These are phyloP conservation scores for Hippocampus barbouri DNA, from an alignment of 2,113 vertebrate genomes.

Conservation along the genomic window DNA sequence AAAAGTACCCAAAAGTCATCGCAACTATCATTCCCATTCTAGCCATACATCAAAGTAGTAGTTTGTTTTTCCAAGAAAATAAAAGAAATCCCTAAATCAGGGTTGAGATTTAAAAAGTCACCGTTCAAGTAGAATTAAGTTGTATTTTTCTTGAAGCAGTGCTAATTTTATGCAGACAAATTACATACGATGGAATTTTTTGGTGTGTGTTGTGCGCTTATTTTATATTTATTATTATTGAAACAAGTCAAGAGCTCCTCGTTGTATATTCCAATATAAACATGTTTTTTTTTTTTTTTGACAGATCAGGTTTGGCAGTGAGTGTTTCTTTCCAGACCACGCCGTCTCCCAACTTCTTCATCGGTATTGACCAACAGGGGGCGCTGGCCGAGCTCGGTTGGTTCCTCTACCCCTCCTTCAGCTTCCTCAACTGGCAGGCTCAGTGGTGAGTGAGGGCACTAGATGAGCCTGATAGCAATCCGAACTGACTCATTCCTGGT, in stretches of 20 bases:
- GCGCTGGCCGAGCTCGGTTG: slow-evolving; percentile 71
- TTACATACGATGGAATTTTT: no score
- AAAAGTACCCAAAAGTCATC: not conserved
- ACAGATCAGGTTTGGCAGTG: slow-evolving; percentile 59
- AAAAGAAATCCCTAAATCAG: no score
- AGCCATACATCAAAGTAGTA: no score
- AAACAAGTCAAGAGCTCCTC: not conserved
- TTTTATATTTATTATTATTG: no score
- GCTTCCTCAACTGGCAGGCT: slow-evolving; percentile 76
- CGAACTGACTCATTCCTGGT: no score
- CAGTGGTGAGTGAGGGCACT: slow-evolving; percentile 64
- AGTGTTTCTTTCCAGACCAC: slow-evolving; percentile 72
- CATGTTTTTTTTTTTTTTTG: not conserved
- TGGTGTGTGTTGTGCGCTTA: no score
- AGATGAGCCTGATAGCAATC: no score
- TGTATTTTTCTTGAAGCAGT: no score
- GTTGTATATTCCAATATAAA: not conserved
- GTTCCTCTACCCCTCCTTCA: slow-evolving; percentile 74
- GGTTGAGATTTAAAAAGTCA: not conserved
- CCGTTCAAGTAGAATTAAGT: no score
- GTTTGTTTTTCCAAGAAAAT: no score
- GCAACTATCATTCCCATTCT: not conserved
- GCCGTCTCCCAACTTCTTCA: slow-evolving; percentile 70
- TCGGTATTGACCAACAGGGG: slow-evolving; percentile 71
- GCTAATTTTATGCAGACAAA: no score